Evolutionary conservation across 2,113 vertebrate species (phyloP).

Genomic region (Ovis aries): ARS-UI_Ramb_v3.0 NC_056055.1:231114001-231114500

Average conservation of each 20-base stretch:
- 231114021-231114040: constrained; percentile 14
- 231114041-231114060: constrained; percentile 33
- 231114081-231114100: neutral
- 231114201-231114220: neutral
- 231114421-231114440: neutral
- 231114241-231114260: neutral
- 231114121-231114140: neutral
- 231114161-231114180: neutral
- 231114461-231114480: neutral
- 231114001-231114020: constrained; percentile 35
- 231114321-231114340: neutral
- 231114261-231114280: fast-evolving
- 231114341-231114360: neutral
- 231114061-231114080: neutral
- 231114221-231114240: neutral
- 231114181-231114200: neutral
- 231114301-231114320: neutral
- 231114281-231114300: neutral
- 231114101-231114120: constrained; percentile 37
- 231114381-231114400: neutral
- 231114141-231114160: neutral
- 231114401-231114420: neutral
- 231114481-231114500: neutral
- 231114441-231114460: neutral
- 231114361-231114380: constrained; percentile 32